Conservation (phyloP, 2,797 vertebrate genomes). For the Peromyscus aztecus region DNA sequence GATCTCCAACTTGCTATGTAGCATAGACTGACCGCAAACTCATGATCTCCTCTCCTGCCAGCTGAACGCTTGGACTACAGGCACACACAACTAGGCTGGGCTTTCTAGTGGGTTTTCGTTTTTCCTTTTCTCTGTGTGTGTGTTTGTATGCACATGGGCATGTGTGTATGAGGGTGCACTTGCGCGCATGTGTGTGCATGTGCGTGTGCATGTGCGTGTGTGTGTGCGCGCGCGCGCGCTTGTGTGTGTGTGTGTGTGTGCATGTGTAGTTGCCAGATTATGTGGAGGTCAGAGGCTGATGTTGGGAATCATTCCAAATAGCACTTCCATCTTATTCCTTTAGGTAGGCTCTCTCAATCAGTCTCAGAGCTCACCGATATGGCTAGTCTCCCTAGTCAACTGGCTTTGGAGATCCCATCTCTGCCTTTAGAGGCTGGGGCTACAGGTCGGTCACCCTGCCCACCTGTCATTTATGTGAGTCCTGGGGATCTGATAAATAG, state of each 20-base stretch:
- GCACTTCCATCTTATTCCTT: background rate
- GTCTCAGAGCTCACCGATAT: background rate
- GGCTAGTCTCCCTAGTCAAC: background rate
- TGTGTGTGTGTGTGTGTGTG: background rate
- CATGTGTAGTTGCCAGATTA: background rate
- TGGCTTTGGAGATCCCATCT: background rate
- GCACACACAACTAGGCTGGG: background rate
- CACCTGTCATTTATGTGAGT: background rate
- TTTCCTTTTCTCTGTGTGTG: background rate
- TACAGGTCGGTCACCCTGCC: no score
- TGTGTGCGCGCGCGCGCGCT: no score
- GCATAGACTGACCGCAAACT: background rate
- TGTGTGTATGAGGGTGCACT: background rate
- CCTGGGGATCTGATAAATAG: background rate
- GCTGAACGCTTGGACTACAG: background rate
- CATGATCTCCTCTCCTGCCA: no score
- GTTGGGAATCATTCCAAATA: background rate
- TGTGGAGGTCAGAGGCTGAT: background rate
- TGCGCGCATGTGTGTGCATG: background rate
- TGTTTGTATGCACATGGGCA: background rate
- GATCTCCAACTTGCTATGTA: background rate
- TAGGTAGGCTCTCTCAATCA: background rate
- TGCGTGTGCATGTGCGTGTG: background rate
- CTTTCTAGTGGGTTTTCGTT: background rate
- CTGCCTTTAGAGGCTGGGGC: background rate